Evolutionary conservation across 2,888 invertebrate species (phyloP), one percentile per base, ranked within the genome.

Genomic region (Drosophila leonis): DNA sequence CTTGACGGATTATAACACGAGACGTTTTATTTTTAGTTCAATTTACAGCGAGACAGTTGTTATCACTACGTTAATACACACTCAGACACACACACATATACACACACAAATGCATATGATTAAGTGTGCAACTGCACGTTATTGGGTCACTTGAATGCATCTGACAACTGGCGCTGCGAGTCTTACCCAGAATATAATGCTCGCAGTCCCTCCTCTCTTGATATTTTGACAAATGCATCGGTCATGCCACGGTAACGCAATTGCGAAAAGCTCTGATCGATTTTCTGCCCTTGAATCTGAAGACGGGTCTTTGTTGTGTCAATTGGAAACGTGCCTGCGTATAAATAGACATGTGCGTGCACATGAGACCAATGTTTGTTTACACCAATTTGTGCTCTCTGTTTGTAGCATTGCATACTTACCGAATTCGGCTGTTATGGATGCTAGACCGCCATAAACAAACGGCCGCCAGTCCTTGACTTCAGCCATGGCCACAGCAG

Each of bases 391-490:
- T 78, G 44, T 56, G 42, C 31, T 56, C 29, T 39, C 4, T 55
- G 27, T 41, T 41, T 39, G 27, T 9, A 4, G 10, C 27, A 27
- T 46, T n/a, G 4, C 29, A 29, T 31, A 61, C 61, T 79, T 81
- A 98, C 98, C 98, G 93, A 97, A 97, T 94, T 98, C 98, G 65
- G 98, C 98, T 82, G 97, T 95, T 88, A 98, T 97, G 79, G 98
- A 98, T 92, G 98, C 98, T 85, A 98, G 92, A 80, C 98, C 98
- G 93, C 98, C 98, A 94, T 98, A 98, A 90, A 98, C 94, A 94
- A 98, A 98, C 92, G 98, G 98, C 94, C 97, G 95, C 98, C 98
- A 98, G 93, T 97, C 96, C 72, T 91, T 90, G 57, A 88, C 84
- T 73, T 82, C 78, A 39, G 57, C 72, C 81, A 81, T 81, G 49